Evolutionary conservation across 2,888 invertebrate genomes (phyloP).

Genomic region (Drosophila meridionalis): DNA sequence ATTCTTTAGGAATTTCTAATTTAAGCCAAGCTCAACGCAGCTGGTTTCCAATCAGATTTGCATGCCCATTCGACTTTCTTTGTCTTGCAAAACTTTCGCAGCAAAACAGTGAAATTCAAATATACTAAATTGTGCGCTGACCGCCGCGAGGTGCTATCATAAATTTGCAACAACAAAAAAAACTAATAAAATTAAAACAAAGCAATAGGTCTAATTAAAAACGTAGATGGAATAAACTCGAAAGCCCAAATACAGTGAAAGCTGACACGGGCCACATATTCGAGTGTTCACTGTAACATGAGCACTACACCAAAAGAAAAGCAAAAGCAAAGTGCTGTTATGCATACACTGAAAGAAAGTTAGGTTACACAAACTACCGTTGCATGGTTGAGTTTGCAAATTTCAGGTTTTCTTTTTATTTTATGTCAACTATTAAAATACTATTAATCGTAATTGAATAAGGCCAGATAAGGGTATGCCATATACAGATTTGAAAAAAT

Average conservation of each 20-base stretch:
- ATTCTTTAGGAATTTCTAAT: slow-evolving; percentile 12
- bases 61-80: slow-evolving; percentile 24
- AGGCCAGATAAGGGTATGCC: no score
- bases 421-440: no score
- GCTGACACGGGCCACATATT: slow-evolving; percentile 15
- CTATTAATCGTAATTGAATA: no score
- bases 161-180: slow-evolving; percentile 11
- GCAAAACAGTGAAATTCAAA: slow-evolving; percentile 21
- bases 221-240: slow-evolving; percentile 1
- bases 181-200: slow-evolving; percentile 16
- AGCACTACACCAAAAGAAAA: slow-evolving; percentile 7
- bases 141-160: slow-evolving; percentile 7
- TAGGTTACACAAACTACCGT: not conserved
- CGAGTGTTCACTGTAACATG: slow-evolving; percentile 34
- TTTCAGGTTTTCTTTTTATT: no score
- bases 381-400: no score
- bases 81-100: slow-evolving; percentile 25
- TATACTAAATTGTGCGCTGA: slow-evolving; percentile 7
- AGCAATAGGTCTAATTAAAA: slow-evolving; percentile 34
- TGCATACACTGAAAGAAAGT: slow-evolving; percentile 8
- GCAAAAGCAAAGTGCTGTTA: slow-evolving; percentile 15
- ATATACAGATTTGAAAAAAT: no score
- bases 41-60: slow-evolving; percentile 27
- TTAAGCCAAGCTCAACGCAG: not conserved
- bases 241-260: slow-evolving; percentile 30